Conservation (phyloP, 2,113 vertebrate genomes). For the Gracilinanus agilis region DNA sequence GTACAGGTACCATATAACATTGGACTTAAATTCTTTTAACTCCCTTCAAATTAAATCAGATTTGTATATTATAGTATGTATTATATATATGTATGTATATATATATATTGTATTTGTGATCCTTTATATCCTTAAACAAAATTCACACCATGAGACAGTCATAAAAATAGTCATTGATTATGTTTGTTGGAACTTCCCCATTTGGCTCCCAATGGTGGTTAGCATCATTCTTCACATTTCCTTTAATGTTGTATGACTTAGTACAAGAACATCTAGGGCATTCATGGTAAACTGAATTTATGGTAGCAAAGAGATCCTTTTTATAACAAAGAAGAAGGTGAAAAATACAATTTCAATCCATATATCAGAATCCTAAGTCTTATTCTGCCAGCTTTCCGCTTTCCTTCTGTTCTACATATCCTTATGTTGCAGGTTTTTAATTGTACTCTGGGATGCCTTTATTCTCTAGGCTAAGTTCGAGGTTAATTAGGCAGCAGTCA, state of each 20-base stretch:
- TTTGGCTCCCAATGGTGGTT: neutral
- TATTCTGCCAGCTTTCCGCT: slow-evolving; percentile 20
- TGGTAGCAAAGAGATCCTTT: neutral
- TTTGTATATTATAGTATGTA: neutral
- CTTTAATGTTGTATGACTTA: slow-evolving; percentile 55
- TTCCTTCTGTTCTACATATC: slow-evolving; percentile 31
- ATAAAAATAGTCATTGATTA: slow-evolving; percentile 5
- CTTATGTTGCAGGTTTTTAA: slow-evolving; percentile 5
- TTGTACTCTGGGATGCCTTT: neutral
- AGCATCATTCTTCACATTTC: slow-evolving; percentile 21
- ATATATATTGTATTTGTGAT: slow-evolving; percentile 24
- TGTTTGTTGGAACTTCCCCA: neutral
- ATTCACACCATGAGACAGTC: neutral
- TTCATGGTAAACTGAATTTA: slow-evolving; percentile 13
- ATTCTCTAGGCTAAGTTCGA: neutral
- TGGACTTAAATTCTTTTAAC: neutral
- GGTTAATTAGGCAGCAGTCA: slow-evolving; percentile 17
- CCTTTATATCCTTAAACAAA: slow-evolving; percentile 49
- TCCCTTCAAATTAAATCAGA: neutral
- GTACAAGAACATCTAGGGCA: slow-evolving; percentile 19
- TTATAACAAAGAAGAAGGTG: slow-evolving; percentile 13
- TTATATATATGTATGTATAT: too few species aligned
- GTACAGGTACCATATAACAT: neutral
- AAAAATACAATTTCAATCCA: slow-evolving; percentile 38
- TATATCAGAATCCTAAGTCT: neutral